Percentiles rank a stretch among this genome's conserved stretches.
Conservation (phyloP, 2,113 vertebrate species). For the Aythya baeri region DNA sequence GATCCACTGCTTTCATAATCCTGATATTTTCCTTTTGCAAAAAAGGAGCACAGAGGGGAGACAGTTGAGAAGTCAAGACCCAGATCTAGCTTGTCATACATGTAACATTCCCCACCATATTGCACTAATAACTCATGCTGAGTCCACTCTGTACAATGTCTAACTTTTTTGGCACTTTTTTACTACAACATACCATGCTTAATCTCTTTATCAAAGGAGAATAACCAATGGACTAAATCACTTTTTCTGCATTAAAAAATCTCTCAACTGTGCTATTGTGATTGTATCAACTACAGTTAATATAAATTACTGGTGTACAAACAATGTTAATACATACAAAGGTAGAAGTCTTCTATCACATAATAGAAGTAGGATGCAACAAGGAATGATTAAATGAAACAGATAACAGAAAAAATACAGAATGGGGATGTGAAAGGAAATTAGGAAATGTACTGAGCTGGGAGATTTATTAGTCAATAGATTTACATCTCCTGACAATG, state of each 20-base stretch:
- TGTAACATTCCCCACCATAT: neutral
- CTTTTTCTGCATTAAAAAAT: neutral
- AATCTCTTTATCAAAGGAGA: neutral
- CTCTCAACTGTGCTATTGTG: neutral
- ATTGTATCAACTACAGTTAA: neutral
- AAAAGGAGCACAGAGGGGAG: neutral
- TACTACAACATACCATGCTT: neutral
- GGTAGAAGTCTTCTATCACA: neutral
- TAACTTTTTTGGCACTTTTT: neutral
- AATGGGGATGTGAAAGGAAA: constrained; percentile 24
- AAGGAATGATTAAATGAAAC: neutral
- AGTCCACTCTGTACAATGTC: neutral
- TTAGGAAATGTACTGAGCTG: constrained; percentile 24
- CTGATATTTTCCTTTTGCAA: neutral
- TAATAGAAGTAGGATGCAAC: neutral
- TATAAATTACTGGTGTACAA: neutral
- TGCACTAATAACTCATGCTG: neutral
- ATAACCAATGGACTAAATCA: neutral
- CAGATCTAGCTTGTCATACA: neutral
- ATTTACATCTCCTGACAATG: neutral
- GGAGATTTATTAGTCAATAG: constrained; percentile 29
- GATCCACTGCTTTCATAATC: neutral
- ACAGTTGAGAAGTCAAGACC: neutral
- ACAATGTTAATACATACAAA: neutral
- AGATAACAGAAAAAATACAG: neutral